Conservation (phyloP, 2,113 vertebrate genomes). For the Octodon degus region DNA sequence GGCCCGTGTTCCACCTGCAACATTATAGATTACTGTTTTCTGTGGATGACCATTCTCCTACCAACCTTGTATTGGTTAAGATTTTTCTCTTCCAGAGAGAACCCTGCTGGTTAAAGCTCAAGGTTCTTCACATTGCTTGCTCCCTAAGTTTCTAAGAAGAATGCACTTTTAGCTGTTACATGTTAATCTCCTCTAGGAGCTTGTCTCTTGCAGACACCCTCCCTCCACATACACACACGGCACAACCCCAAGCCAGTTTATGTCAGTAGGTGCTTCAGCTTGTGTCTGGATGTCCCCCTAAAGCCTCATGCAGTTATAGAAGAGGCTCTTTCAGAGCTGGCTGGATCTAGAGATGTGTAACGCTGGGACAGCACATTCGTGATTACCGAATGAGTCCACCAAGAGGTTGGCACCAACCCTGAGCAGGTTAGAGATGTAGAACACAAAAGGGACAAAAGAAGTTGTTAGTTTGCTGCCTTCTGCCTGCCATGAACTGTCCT, state of each 20-base stretch:
- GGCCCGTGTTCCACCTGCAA: not conserved
- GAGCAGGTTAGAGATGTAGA: not conserved
- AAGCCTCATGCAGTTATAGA: not conserved
- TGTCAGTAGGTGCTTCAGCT: not conserved
- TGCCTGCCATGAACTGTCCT: not conserved
- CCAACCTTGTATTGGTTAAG: not conserved
- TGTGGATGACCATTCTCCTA: no score
- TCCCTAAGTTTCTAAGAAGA: not conserved
- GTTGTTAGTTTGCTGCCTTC: not conserved
- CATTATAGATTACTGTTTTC: not conserved
- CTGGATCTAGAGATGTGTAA: not conserved
- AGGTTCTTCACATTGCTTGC: not conserved
- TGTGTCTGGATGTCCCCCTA: not conserved
- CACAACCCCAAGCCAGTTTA: not conserved
- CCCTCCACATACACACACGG: not conserved
- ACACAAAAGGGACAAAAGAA: not conserved
- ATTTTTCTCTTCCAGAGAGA: not conserved
- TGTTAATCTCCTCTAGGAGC: not conserved
- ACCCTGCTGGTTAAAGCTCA: not conserved
- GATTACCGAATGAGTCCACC: not conserved
- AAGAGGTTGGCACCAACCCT: not conserved
- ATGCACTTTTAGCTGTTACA: not conserved
- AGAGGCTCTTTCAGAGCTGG: not conserved
- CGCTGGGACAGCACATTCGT: not conserved
- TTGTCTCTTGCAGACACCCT: not conserved